Base-by-base conservation (phyloP, 1,140 invertebrate species). In the Reticulitermes speratus region DNA sequence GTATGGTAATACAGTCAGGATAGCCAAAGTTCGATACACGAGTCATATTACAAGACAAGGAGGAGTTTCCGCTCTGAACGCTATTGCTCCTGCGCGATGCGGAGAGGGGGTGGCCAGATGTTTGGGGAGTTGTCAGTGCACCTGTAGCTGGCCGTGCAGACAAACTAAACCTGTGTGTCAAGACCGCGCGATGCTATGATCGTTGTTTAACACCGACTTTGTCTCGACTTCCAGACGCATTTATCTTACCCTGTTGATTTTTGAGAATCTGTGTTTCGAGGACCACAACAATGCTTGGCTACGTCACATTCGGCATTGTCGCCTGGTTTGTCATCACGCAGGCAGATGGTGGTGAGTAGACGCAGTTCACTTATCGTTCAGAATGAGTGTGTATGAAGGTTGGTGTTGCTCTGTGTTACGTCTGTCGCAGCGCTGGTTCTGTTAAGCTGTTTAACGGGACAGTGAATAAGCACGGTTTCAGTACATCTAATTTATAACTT, bases 121-220 rank as follows among this genome's bases (percentile, higher is more conserved):
- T 75, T 75, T 65, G n/a, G 65, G 65, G 65, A 75, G 65, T 75
- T 75, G 65, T 30, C 65, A 75, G 65, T 75, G 65, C 65, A 75
- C 65, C 65, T 75, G 65, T 75, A 25, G 65, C 65, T 75, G 65
- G 2, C 65, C 5, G 65, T 30, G 65, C 14, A 30, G 65, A 30
- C 25, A 30, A 30, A 8, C 65, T 11, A 19, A 12, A 65, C 14
- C 45, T 48, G 45, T 12, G 45, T 48, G 9, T 16, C 0, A 2
- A 48, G 9, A 16, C 59, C n/a, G 25, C 65, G n/a, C 65, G n/a
- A 75, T 75, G 65, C 7, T 75, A 30, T 75, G 65, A 75, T 30
- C 65, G n/a, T 30, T 75, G 65, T 8, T 8, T 30, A 14, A 75
- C 65, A 25, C 12, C 0, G 11, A 55, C 52, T 48, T 75, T 7